Evolutionary conservation across 2,113 vertebrate genomes (phyloP), one percentile per base, ranked within the genome.

Genomic region (Gobio gobio): DNA sequence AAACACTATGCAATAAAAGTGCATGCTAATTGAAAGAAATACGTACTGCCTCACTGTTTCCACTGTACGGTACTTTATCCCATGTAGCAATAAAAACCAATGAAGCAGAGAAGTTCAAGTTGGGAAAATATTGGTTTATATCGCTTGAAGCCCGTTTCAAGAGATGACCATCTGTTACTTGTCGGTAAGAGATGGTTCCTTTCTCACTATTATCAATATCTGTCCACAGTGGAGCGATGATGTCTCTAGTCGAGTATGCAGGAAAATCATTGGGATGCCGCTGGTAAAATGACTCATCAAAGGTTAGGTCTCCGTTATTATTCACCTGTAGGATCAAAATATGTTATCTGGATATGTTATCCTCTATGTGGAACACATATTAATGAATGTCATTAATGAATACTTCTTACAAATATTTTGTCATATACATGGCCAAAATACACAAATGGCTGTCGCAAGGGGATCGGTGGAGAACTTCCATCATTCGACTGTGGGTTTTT

Each of bases 31-130:
- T 70, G 0, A 58, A 29, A 20, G 18, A 43, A 7, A 36, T 18
- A 33, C 29, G 10, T 63, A 75, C 66, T 14, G 43, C 1, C 40
- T 72, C 56, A 9, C 51, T 10, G 4, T 29, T 5, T 26, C 1
- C 9, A 18, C 3, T 22, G 7, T 66, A 22, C 16, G 14, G n/a
- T 3, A 68, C 54, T 40, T 83, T 77, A 47, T 33, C 36, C 85
- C 85, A 86, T 16, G 85, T 83, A 33, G 73, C 33, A 8, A 86
- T 76, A 22, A 86, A 86, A 58, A 78, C 82, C 72, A 40, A 87
- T 1, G 82, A 26, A 26, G 81, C 81, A 59, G 26, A 47, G 14
- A 76, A 83, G 10, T 77, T 20, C 10, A 29, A 10, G 40, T 33
- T 3, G 0, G 79, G 59, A 4, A 47, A 86, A 61, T 29, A 33